Percentiles rank a stretch among this genome's conserved stretches.
Evolutionary conservation across 1,140 invertebrate species (phyloP).

Genomic region (Drosophila micromelanica): DNA sequence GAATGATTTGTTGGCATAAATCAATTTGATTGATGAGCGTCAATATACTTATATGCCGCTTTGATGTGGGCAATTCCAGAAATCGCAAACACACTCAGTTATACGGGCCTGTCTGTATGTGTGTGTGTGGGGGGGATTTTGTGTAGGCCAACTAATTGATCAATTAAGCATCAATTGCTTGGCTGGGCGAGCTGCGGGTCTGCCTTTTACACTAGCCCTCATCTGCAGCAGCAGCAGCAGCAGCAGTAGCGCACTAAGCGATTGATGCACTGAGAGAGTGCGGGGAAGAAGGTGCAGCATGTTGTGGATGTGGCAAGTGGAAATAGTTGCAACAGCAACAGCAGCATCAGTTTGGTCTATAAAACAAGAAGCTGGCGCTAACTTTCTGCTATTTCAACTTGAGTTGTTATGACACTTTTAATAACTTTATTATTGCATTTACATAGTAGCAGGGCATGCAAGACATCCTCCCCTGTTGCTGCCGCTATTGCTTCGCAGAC

Average conservation of each 20-base stretch:
- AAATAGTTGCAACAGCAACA: not conserved
- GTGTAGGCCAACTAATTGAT: conserved; percentile 74
- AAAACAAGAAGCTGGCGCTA: conserved; percentile 69
- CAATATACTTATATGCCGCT: conserved; percentile 82
- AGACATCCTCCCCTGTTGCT: conserved; percentile 7
- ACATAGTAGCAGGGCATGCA: conserved; percentile 67
- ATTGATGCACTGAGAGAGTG: not conserved
- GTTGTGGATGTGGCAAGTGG: too few relatives aligned
- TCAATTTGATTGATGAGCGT: conserved; percentile 83
- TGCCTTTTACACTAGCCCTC: conserved; percentile 19
- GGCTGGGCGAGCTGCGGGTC: conserved; percentile 66
- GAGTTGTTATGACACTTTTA: conserved; percentile 85
- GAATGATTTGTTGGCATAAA: conserved; percentile 84
- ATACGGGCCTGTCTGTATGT: conserved; percentile 46
- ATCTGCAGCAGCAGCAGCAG: conserved; percentile 13
- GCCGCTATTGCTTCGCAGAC: conserved; percentile 23
- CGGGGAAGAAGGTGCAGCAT: conserved; percentile 3
- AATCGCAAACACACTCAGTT: conserved; percentile 30
- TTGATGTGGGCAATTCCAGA: conserved; percentile 79
- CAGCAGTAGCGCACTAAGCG: conserved; percentile 20
- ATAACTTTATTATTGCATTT: conserved; percentile 85
- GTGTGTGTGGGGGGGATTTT: conserved; percentile 34
- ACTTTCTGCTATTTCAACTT: conserved; percentile 80
- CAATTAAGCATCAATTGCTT: conserved; percentile 81
- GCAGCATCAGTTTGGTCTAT: conserved; percentile 39